A percentile compares a stretch with the other conserved stretches of the same genome.
phyloP scores from a whole-genome alignment of 2,888 invertebrate species.

The Eugnorisma glareosa region DNA sequence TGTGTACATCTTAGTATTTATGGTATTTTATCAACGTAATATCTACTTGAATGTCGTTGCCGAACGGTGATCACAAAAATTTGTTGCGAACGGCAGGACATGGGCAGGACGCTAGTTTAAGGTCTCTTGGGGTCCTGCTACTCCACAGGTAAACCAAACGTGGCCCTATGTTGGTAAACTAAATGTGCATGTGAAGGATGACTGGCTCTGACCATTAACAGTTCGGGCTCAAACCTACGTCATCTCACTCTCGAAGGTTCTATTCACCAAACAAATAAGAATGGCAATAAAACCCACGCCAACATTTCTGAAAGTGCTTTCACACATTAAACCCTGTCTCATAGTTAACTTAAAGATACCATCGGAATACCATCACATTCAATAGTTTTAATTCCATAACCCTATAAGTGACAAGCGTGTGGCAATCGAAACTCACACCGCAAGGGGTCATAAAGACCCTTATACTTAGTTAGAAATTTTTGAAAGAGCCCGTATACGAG shows the following conservation, averaged over 20 bases:
- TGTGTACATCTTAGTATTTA: not conserved
- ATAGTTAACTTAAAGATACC: constrained; percentile 31
- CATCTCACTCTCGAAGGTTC: not conserved
- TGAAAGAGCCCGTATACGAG: constrained; percentile 66
- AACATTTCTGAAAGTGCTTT: constrained; percentile 23
- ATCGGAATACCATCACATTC: constrained; percentile 56
- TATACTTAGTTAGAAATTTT: constrained; percentile 48
- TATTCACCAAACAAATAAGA: constrained; percentile 7
- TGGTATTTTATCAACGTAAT: not conserved
- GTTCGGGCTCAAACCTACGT: not conserved
- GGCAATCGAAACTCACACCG: constrained; percentile 65
- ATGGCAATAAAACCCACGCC: constrained; percentile 9
- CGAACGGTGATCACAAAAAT: not conserved
- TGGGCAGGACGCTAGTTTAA: not conserved
- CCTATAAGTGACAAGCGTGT: constrained; percentile 55
- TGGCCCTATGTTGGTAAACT: not conserved
- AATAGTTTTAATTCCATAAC: constrained; percentile 51
- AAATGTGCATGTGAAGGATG: not conserved
- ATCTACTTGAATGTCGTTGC: not conserved
- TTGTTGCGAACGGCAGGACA: not conserved
- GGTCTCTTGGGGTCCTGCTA: no score
- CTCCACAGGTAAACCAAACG: not conserved
- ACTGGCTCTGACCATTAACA: not conserved
- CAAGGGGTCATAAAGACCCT: constrained; percentile 64
- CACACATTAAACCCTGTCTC: not conserved